Evolutionary conservation across 2,797 vertebrate genomes (phyloP).

Genomic region (Anableps anableps): DNA sequence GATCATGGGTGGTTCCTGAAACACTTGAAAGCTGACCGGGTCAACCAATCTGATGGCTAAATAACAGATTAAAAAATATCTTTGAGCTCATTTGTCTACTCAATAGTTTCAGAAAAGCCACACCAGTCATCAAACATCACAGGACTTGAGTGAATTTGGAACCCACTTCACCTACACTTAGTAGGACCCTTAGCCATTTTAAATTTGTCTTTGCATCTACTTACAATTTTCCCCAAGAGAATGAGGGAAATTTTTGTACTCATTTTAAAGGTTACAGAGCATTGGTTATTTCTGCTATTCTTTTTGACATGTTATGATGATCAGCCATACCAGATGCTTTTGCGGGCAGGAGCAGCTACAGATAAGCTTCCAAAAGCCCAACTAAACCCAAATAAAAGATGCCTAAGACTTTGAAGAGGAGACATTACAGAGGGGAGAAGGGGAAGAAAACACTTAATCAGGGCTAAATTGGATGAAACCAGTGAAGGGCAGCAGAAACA

Average conservation of each 20-base stretch:
- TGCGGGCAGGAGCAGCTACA: not conserved
- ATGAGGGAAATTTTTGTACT: not conserved
- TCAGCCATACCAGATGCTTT: not conserved
- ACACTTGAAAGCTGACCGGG: too few relatives aligned
- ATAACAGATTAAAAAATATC: too few relatives aligned
- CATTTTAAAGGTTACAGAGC: not conserved
- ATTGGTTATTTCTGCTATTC: not conserved
- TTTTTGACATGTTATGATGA: slow-evolving; percentile 1
- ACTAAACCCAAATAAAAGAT: not conserved
- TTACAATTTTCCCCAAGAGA: not conserved
- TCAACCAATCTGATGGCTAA: too few relatives aligned
- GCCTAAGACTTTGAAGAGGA: not conserved
- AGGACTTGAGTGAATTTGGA: not conserved
- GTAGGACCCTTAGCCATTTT: not conserved
- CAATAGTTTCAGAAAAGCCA: too few relatives aligned
- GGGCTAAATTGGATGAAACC: not conserved
- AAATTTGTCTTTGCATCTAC: not conserved
- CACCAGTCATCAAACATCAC: too few relatives aligned
- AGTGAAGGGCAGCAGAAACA: not conserved
- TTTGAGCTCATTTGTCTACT: too few relatives aligned
- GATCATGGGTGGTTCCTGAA: too few relatives aligned
- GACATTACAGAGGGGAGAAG: not conserved
- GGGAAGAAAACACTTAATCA: not conserved
- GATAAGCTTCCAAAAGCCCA: not conserved
- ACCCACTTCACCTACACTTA: not conserved